Conservation (phyloP, 2,888 invertebrate species). For the Drosophila colorata region DNA sequence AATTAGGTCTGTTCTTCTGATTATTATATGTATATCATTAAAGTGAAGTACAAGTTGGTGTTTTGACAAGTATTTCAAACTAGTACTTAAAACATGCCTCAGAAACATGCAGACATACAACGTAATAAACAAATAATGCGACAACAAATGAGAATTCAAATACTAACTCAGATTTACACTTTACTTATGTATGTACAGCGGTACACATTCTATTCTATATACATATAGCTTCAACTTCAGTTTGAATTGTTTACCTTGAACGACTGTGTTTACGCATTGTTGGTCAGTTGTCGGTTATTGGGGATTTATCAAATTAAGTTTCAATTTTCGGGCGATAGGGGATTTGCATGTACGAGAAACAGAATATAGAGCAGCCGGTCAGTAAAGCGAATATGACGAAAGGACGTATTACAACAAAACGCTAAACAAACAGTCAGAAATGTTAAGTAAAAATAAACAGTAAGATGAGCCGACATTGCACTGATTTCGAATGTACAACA, state of each 20-base stretch:
- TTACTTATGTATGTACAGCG: slow-evolving; percentile 1
- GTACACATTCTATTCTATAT: slow-evolving; percentile 4
- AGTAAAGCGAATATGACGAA: slow-evolving; percentile 50
- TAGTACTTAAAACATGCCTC: slow-evolving; percentile 22
- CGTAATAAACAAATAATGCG: not conserved
- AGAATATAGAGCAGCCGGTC: slow-evolving; percentile 65
- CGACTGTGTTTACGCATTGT: slow-evolving; percentile 56
- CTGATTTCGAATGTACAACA: slow-evolving; percentile 49
- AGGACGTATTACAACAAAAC: slow-evolving; percentile 39
- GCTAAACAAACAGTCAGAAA: slow-evolving; percentile 47
- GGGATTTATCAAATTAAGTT: slow-evolving; percentile 31
- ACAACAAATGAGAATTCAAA: not conserved
- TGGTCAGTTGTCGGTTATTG: slow-evolving; percentile 33
- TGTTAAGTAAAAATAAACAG: slow-evolving; percentile 30
- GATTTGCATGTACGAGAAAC: slow-evolving; percentile 67
- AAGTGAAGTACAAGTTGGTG: slow-evolving; percentile 3
- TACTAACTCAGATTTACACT: slow-evolving; percentile 8
- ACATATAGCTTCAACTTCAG: slow-evolving; percentile 4
- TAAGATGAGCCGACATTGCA: slow-evolving; percentile 45
- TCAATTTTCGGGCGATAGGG: slow-evolving; percentile 42
- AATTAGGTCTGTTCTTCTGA: slow-evolving; percentile 1
- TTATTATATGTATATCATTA: not conserved
- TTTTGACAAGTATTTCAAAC: slow-evolving; percentile 1
- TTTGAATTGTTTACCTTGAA: slow-evolving; percentile 72
- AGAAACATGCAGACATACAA: slow-evolving; percentile 12